Conservation (phyloP, 2,113 vertebrate species). For the Carettochelys insculpta region DNA sequence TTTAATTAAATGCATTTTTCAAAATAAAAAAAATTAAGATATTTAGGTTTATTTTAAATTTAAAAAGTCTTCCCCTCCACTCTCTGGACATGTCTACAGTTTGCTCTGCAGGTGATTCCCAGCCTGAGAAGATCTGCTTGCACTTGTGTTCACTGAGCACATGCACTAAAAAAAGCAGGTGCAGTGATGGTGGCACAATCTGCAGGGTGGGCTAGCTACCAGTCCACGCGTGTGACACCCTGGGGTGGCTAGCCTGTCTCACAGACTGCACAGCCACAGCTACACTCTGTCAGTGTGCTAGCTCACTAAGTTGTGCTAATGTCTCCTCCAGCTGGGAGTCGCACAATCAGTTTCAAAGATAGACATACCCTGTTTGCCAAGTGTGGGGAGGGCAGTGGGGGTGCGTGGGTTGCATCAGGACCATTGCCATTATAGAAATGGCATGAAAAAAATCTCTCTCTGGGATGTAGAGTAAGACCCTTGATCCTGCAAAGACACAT, state of each 20-base stretch:
- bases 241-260: neutral
- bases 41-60: slow-evolving; percentile 77
- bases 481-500: slow-evolving; percentile 26
- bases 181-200: neutral
- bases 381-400: slow-evolving; percentile 43
- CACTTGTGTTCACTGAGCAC: neutral
- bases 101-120: neutral
- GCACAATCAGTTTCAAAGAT: neutral
- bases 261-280: neutral
- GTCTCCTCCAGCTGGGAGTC: neutral
- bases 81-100: neutral
- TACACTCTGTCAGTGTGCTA: neutral
- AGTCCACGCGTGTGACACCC: neutral
- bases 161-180: neutral
- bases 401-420: slow-evolving; percentile 47
- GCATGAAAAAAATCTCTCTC: slow-evolving; percentile 29
- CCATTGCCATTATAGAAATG: slow-evolving; percentile 18
- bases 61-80: slow-evolving; percentile 59
- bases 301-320: neutral
- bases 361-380: slow-evolving; percentile 32
- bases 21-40: slow-evolving; percentile 74
- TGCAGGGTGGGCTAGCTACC: neutral
- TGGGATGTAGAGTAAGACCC: slow-evolving; percentile 32
- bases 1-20: slow-evolving; percentile 76
- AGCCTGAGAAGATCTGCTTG: neutral